These are phyloP conservation scores for Zaprionus obscuricornis DNA, from an alignment of 2,888 invertebrate species.

Conservation along the genomic window DNA sequence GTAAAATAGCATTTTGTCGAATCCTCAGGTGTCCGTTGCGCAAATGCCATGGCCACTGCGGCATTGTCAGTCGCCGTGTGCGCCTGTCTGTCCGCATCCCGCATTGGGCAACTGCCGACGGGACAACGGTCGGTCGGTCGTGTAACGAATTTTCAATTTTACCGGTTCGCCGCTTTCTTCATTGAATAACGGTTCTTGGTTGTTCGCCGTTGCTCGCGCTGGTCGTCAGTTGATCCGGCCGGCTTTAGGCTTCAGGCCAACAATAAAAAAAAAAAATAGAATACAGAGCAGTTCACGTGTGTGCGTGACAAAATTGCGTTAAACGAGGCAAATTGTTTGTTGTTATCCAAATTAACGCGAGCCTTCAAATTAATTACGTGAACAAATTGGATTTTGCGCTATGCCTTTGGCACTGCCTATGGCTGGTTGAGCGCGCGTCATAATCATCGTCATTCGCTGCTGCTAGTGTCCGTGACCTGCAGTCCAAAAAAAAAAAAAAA, in stretches of 20 bases:
- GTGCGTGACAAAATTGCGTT: slow-evolving; percentile 50
- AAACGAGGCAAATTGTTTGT: slow-evolving; percentile 41
- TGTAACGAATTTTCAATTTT: slow-evolving; percentile 5
- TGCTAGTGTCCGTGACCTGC: slow-evolving; percentile 58
- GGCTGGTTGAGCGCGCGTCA: neutral
- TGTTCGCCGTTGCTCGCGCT: neutral
- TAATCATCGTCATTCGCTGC: slow-evolving; percentile 11
- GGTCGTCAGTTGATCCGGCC: slow-evolving; percentile 2
- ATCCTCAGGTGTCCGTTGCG: slow-evolving; percentile 71
- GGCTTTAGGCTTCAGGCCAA: too few species aligned
- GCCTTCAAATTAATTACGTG: slow-evolving; percentile 64
- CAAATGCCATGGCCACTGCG: slow-evolving; percentile 59
- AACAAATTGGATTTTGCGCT: slow-evolving; percentile 55
- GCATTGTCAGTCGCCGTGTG: slow-evolving; percentile 56
- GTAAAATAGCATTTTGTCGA: slow-evolving; percentile 24
- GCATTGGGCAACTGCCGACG: slow-evolving; percentile 22
- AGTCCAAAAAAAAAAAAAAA: slow-evolving; percentile 27
- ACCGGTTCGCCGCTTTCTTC: slow-evolving; percentile 28
- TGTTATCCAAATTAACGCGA: slow-evolving; percentile 46
- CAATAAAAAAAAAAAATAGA: too few species aligned
- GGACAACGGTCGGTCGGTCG: neutral
- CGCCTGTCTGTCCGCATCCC: slow-evolving; percentile 52
- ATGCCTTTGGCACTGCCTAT: neutral
- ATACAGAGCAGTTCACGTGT: too few species aligned
- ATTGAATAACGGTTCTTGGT: too few species aligned